Conservation (phyloP, 1,140 invertebrate genomes). For the Drosophila setifemur region DNA sequence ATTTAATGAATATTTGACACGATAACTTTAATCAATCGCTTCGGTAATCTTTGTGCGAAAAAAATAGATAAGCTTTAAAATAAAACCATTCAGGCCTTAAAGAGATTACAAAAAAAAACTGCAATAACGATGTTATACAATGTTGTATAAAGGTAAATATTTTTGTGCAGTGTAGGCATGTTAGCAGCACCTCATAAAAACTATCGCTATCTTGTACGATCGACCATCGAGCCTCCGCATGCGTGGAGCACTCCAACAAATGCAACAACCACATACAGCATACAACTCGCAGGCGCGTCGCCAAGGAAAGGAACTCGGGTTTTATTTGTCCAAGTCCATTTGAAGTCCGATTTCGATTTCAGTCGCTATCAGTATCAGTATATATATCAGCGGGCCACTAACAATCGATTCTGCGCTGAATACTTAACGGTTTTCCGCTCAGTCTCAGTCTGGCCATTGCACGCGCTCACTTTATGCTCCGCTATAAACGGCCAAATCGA, state of each 20-base stretch:
- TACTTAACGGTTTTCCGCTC: slow-evolving; percentile 40
- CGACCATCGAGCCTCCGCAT: slow-evolving; percentile 34
- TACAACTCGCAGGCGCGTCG: slow-evolving; percentile 9
- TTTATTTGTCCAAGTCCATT: slow-evolving; percentile 48
- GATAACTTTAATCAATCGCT: no score
- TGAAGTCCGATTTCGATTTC: slow-evolving; percentile 41
- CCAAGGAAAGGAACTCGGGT: slow-evolving; percentile 56
- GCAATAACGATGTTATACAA: no score
- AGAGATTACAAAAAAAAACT: no score
- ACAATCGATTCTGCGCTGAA: slow-evolving; percentile 52
- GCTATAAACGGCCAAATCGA: slow-evolving; percentile 1
- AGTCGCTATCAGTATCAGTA: slow-evolving; percentile 21
- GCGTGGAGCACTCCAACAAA: slow-evolving; percentile 31
- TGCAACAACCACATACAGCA: slow-evolving; percentile 2
- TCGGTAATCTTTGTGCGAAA: no score
- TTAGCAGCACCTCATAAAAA: slow-evolving; percentile 46
- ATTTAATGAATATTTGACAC: no score
- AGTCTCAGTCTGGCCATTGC: background rate
- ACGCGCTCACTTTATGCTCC: slow-evolving; percentile 21
- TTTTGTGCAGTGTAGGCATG: no score
- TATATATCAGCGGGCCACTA: background rate
- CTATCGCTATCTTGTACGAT: slow-evolving; percentile 45
- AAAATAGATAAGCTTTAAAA: no score
- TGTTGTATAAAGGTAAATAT: no score
- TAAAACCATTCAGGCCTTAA: no score